Evolutionary conservation across 2,797 vertebrate genomes (phyloP).

Genomic region (Rhinatrema bivittatum): DNA sequence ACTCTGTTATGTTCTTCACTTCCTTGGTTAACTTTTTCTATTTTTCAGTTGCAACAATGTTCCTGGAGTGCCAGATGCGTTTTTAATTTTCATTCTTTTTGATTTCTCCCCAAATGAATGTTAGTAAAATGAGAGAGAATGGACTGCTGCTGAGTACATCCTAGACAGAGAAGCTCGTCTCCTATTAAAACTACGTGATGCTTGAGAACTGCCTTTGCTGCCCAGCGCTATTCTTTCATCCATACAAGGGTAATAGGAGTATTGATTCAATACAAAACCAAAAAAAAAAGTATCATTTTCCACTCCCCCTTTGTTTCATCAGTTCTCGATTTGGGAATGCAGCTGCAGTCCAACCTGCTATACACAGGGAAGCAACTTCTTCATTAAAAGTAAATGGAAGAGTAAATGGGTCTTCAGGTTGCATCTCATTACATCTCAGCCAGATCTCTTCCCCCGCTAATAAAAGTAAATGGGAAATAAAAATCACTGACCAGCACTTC

Average conservation of each 20-base stretch:
- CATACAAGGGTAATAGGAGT: slow-evolving; percentile 1
- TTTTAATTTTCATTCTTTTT: too few species aligned
- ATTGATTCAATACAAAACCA: background rate
- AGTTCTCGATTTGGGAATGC: background rate
- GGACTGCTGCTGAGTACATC: background rate
- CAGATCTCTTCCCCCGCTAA: too few species aligned
- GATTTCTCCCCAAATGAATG: background rate
- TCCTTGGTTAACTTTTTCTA: too few species aligned
- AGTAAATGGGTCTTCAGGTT: background rate
- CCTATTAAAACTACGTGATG: slow-evolving; percentile 1
- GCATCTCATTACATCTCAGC: too few species aligned
- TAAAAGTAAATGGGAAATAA: too few species aligned
- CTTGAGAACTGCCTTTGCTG: background rate
- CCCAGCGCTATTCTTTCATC: slow-evolving; percentile 3
- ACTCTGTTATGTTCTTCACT: too few species aligned
- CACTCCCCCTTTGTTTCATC: background rate
- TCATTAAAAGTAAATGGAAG: background rate
- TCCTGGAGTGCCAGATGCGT: too few species aligned
- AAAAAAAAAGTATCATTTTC: too few species aligned
- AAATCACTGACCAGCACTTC: too few species aligned
- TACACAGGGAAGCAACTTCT: background rate
- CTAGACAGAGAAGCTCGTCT: background rate
- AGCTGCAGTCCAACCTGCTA: too few species aligned
- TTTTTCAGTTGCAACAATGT: too few species aligned
- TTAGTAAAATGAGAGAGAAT: slow-evolving; percentile 1